phyloP scores from a whole-genome alignment of 2,797 vertebrate species.

The Amphiprion clarkii region DNA sequence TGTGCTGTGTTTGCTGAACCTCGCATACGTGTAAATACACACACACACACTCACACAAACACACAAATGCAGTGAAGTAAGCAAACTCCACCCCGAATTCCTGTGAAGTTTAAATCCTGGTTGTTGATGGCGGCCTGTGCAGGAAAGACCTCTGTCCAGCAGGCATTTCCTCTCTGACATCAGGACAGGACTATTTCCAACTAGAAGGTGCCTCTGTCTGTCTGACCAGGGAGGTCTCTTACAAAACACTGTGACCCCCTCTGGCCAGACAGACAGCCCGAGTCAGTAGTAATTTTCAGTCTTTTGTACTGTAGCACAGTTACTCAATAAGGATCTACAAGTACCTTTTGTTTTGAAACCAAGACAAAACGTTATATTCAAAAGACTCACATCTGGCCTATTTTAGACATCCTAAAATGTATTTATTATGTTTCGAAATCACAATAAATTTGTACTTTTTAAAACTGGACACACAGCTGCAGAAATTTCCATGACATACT shows the following conservation, averaged over 20 bases:
- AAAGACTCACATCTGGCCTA: not conserved
- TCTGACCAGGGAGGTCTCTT: conserved; percentile 41
- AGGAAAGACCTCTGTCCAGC: conserved; percentile 81
- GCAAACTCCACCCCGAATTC: conserved; percentile 78
- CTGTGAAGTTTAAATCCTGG: conserved; percentile 68
- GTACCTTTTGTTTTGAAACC: not conserved
- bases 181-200: conserved; percentile 74
- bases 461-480: not conserved
- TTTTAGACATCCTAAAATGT: not conserved
- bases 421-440: not conserved
- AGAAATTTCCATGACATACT: not conserved
- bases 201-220: conserved; percentile 57
- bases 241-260: conserved; percentile 35
- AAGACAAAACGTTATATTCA: not conserved
- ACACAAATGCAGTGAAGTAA: conserved; percentile 51
- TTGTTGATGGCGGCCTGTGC: conserved; percentile 52
- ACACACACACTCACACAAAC: conserved; percentile 35
- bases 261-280: not conserved
- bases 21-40: conserved; percentile 12
- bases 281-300: not conserved
- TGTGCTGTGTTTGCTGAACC: conserved; percentile 43
- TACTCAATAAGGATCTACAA: not conserved
- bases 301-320: not conserved
- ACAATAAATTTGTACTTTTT: not conserved
- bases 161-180: conserved; percentile 85